Base-by-base conservation (phyloP, 1,140 invertebrate genomes). In the Drosophila albomicans region DNA sequence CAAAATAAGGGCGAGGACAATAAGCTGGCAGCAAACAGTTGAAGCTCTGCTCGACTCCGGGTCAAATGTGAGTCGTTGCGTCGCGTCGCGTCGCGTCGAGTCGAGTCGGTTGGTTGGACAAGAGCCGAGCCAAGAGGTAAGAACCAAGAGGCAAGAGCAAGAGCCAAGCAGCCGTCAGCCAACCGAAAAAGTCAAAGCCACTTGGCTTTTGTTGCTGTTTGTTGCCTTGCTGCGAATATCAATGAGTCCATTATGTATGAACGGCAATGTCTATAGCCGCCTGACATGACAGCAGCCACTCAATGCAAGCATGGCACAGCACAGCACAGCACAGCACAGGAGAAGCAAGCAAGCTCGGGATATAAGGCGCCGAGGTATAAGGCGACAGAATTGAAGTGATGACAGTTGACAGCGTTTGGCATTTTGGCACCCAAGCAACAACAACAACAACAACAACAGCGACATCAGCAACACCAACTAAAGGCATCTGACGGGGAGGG, bases 181-280 rank as follows among this genome's bases (percentile, higher is more conserved):
- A 82, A 74, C 54, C 32, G 20, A 48, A 70, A 66, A 61, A 75
- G 76, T 75, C 62, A 65, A 49, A 52, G 72, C 82, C 82, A 87
- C 82, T 87, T 86, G 79, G 74, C 82, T 49, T 73, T 73, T 68
- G 70, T 59, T 61, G 56, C 49, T 66, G 70, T 85, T 85, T 85
- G 82, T 86, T 69, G 82, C 51, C 57, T 62, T 41, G 63, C 79
- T 71, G 76, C 79, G 82, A 86, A 87, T 86, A 86, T 86, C 82
- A 86, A 86, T 86, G 79, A 86, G 82, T 87, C 82, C 79, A 87
- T 87, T 87, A 87, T 87, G 73, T 82, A 87, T 87, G 82, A 87
- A 87, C 86, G 79, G 66, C 82, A 87, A 87, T 87, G 82, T 81
- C 82, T 82, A 87, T 86, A 68, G 79, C 76, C 79, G 79, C 76